Conservation (phyloP, 2,888 invertebrate genomes). For the Dryocosmus kuriphilus region DNA sequence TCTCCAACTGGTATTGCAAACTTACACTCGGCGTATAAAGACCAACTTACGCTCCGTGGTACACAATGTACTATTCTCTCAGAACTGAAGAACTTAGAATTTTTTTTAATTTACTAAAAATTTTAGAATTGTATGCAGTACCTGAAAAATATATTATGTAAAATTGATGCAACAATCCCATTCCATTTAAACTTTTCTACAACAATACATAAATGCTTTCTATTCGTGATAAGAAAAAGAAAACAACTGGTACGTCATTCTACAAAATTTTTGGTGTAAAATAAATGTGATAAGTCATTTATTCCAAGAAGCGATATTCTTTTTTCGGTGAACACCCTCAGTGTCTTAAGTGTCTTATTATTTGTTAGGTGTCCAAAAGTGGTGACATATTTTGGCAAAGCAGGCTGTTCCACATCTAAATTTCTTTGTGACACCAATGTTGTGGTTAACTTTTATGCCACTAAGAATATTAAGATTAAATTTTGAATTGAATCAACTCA, state of each 20-base stretch:
- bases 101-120: no score
- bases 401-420: background rate
- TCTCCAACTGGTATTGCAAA: no score
- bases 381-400: background rate
- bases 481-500: background rate
- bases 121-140: no score
- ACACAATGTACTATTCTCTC: no score
- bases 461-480: slow-evolving; percentile 1
- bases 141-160: no score
- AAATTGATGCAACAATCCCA: no score
- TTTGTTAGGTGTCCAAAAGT: background rate
- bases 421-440: background rate
- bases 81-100: no score
- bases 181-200: no score
- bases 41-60: no score
- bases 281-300: background rate
- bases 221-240: background rate
- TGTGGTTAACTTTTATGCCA: background rate
- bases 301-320: background rate
- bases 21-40: no score
- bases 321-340: background rate
- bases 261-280: background rate
- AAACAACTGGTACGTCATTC: background rate
- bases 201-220: no score
- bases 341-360: background rate